Evolutionary conservation across 2,797 vertebrate genomes (phyloP), one percentile per base, ranked within the genome.

Genomic region (Argentina silus): DNA sequence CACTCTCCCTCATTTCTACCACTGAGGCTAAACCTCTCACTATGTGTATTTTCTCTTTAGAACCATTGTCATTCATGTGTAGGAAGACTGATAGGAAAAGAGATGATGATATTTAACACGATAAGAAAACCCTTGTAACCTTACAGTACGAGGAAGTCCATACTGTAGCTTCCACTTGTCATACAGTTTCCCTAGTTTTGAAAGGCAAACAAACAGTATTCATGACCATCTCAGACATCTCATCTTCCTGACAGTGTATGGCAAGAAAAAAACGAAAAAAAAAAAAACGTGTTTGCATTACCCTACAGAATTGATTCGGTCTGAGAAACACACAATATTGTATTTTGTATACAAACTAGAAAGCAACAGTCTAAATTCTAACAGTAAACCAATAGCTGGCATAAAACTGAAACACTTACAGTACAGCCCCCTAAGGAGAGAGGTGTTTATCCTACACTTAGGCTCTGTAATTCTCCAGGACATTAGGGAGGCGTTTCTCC

Each of bases 11-110:
- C 48, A 4, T 67, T 62, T 45, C 19, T 47, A 15, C 62, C 42
- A 43, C 12, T 17, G 21, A 68, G 50, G 69, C 50, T 65, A 71
- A 71, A 60, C 47, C 21, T 64, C 53, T 19, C 51, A 15, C 14
- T 48, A 1, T 65, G 21, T 44, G 36, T 21, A 60, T n/a, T 62
- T 59, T 75, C 4, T 81, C 69, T 69, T 69, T 78, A 45, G 61
- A 79, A 72, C 76, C 73, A 59, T 77, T 76, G 71, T 75, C 71
- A 82, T 83, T 76, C 75, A 76, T 67, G 77, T 77, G 67, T 23
- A 11, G 64, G 15, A 70, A 73, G 14, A 72, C 61, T 19, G 66
- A 69, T 70, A 51, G 7, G 6, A 27, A 67, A 55, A 71, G 42
- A 53, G 1, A 36, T 67, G 8, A 36, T 61, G 0, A 2, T 42